These are phyloP conservation scores for Myotis vivesi DNA, from an alignment of 2,797 vertebrate genomes.

Conservation along the genomic window DNA sequence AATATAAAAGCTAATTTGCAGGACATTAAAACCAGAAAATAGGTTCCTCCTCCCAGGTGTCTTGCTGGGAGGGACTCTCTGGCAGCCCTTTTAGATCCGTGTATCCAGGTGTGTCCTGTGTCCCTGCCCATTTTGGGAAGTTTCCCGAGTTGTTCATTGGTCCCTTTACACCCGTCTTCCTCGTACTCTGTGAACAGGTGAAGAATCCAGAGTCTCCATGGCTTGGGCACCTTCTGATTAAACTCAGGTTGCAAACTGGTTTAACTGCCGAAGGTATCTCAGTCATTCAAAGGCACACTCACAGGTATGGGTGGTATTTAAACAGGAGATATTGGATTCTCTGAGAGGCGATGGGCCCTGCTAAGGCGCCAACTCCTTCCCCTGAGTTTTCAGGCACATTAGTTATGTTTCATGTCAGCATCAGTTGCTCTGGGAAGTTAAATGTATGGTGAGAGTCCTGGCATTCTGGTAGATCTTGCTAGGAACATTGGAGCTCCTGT, in stretches of 20 bases:
- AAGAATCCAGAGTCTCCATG: conserved; percentile 19
- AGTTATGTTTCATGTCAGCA: conserved; percentile 52
- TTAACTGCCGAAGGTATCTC: conserved; percentile 68
- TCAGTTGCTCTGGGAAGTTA: conserved; percentile 52
- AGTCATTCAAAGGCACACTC: neutral
- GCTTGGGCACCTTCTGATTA: conserved; percentile 50
- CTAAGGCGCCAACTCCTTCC: conserved; percentile 59
- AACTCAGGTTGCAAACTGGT: conserved; percentile 73
- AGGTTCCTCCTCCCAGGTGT: neutral
- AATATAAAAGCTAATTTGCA: conserved; percentile 7
- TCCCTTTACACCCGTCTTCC: neutral
- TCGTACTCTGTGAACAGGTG: conserved; percentile 31
- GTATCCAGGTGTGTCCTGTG: neutral
- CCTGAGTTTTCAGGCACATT: conserved; percentile 19
- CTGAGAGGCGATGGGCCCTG: conserved; percentile 57
- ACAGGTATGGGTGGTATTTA: conserved; percentile 67
- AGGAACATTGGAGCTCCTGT: conserved; percentile 4
- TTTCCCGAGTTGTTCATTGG: neutral
- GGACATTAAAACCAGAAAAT: neutral
- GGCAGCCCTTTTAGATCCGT: neutral
- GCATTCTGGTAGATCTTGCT: conserved; percentile 45
- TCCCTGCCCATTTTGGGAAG: neutral
- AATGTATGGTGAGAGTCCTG: conserved; percentile 53
- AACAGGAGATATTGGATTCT: conserved; percentile 70
- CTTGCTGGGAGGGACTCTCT: neutral